Evolutionary conservation across 2,113 vertebrate species (phyloP).

Genomic region (Columba livia): DNA sequence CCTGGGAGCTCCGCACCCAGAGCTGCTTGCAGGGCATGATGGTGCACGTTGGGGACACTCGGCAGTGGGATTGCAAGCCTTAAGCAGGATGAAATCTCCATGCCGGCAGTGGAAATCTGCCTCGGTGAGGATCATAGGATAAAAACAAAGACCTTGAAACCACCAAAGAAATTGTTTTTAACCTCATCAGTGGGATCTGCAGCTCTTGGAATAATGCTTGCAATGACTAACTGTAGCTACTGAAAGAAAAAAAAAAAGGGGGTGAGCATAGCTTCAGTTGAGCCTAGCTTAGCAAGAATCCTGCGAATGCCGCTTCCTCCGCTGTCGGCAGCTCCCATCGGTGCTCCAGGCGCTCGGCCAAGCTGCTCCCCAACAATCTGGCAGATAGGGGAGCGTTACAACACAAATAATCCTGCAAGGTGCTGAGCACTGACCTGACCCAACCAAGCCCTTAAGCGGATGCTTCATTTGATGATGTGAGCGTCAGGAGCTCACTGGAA

Average conservation of each 20-base stretch:
- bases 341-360: background rate
- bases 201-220: background rate
- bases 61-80: background rate
- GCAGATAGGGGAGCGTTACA: background rate
- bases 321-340: background rate
- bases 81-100: background rate
- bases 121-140: background rate
- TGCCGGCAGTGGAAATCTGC: background rate
- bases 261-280: background rate
- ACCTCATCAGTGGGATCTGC: background rate
- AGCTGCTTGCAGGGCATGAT: background rate
- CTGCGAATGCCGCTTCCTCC: constrained; percentile 7
- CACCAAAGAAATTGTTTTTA: background rate
- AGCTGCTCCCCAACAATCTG: background rate
- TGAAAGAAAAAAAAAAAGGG: background rate
- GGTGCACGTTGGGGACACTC: background rate
- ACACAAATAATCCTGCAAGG: background rate
- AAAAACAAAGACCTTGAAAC: constrained; percentile 2
- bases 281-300: constrained; percentile 47
- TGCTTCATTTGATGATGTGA: background rate
- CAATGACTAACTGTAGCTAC: background rate
- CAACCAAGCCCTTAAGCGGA: background rate
- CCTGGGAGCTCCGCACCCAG: background rate
- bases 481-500: accelerated
- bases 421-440: background rate